A percentile compares a stretch with the other conserved stretches of the same genome.
phyloP scores from a whole-genome alignment of 1,140 invertebrate species.

The Pachypsylla venusta region DNA sequence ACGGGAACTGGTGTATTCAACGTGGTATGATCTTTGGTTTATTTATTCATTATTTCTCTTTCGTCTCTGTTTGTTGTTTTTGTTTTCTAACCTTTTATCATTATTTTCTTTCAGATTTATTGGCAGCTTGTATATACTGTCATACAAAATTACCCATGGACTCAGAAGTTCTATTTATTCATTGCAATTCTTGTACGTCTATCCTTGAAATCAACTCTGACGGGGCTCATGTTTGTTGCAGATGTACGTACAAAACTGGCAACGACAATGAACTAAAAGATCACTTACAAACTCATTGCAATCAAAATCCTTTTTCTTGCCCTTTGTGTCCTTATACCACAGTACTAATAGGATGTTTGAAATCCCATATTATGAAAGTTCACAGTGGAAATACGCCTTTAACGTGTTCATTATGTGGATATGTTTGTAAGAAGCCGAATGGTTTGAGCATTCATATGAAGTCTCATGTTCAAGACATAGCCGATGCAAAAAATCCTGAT shows the following conservation, averaged over 20 bases:
- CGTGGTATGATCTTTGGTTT: too few relatives aligned
- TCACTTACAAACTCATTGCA: neutral
- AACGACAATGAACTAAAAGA: neutral
- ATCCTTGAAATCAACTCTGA: neutral
- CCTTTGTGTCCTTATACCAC: neutral
- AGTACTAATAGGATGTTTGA: neutral
- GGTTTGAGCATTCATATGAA: slow-evolving; percentile 2
- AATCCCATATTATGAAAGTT: neutral
- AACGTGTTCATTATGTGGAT: neutral
- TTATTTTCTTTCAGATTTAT: neutral
- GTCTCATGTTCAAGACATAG: slow-evolving; percentile 3
- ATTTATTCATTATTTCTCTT: too few relatives aligned
- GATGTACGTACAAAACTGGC: neutral
- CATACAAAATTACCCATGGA: neutral
- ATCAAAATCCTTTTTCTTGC: neutral
- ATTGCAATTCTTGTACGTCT: neutral
- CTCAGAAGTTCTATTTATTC: neutral
- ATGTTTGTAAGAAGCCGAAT: slow-evolving; percentile 5
- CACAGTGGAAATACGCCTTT: neutral
- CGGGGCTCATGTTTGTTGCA: neutral
- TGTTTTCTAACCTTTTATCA: too few relatives aligned
- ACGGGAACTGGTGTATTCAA: too few relatives aligned
- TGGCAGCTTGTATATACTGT: neutral
- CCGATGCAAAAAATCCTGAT: neutral
- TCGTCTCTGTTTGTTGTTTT: too few relatives aligned